Evolutionary conservation across 2,113 vertebrate species (phyloP).

Genomic region (Melanerpes aurifrons): DNA sequence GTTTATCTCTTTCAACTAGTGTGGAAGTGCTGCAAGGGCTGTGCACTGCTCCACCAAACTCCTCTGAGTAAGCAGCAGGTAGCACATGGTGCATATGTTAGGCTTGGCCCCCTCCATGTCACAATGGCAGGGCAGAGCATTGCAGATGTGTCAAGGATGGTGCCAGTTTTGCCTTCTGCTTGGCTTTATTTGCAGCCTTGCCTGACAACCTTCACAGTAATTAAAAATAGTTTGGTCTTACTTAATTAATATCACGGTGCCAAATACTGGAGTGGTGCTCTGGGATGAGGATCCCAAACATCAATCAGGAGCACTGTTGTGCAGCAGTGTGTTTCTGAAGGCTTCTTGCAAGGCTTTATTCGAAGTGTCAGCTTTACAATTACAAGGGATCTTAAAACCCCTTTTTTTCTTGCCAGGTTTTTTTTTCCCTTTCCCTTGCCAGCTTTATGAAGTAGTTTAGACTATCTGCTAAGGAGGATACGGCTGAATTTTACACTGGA

Average conservation of each 20-base stretch:
- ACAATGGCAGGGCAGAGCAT: fast-evolving
- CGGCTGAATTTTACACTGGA: neutral
- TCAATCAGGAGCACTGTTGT: neutral
- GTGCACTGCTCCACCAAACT: fast-evolving
- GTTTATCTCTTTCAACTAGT: neutral
- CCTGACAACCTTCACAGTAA: neutral
- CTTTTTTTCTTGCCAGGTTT: neutral
- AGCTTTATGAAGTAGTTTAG: neutral
- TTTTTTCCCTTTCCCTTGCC: neutral
- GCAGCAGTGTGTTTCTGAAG: neutral
- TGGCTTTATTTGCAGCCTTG: neutral
- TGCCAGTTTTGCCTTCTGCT: neutral
- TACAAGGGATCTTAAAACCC: neutral
- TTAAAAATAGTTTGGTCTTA: neutral
- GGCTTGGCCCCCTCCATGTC: fast-evolving
- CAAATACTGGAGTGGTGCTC: neutral
- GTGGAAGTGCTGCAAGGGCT: neutral
- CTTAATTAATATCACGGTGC: neutral
- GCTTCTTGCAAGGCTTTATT: neutral
- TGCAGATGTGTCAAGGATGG: neutral
- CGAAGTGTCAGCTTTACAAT: constrained; percentile 20
- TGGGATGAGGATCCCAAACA: neutral
- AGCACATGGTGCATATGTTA: fast-evolving
- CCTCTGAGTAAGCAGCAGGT: neutral
- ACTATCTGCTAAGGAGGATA: neutral